Evolutionary conservation across 2,888 invertebrate genomes (phyloP), one percentile per base, ranked within the genome.

Genomic region (Gari tellinella): DNA sequence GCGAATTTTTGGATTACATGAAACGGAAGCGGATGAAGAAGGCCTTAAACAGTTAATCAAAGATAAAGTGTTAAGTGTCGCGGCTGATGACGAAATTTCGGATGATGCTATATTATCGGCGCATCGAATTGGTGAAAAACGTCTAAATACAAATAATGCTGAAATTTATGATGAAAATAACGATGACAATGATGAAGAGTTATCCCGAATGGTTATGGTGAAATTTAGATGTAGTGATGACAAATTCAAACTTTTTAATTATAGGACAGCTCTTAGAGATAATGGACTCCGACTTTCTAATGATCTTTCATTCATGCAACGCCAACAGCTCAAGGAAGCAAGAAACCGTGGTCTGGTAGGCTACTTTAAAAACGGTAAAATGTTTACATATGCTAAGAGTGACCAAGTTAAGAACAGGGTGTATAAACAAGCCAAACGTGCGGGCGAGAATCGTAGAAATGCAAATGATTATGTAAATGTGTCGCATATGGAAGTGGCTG

Each of bases 211-310:
- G 46, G 46, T 45, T 45, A 45, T 45, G 7, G 7, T 45, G 17
- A 45, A 14, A n/a, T 45, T 45, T 45, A 19, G 7, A 7, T n/a
- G 17, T 14, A n/a, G 7, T 19, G 46, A 45, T 14, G 46, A 45
- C 17, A 45, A 45, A n/a, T n/a, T 45, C 7, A n/a, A 45, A 45
- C 17, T 45, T 15, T 45, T 45, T n/a, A 45, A n/a, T n/a, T 45
- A 45, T n/a, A 8, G 46, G 7, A 19, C 14, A n/a, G 46, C 14
- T 7, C 46, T 45, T 45, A 45, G 17, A n/a, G 12, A 7, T n/a
- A 45, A 45, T 14, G 7, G 17, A 7, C 14, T 45, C 17, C 14
- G 46, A n/a, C 14, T 45, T n/a, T 45, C 46, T n/a, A 45, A 45
- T n/a, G 46, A 14, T 19, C 17, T 45, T 8, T n/a, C 12, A 14